Base-by-base conservation (phyloP, 2,113 vertebrate genomes). In the Thinocorus orbignyianus region DNA sequence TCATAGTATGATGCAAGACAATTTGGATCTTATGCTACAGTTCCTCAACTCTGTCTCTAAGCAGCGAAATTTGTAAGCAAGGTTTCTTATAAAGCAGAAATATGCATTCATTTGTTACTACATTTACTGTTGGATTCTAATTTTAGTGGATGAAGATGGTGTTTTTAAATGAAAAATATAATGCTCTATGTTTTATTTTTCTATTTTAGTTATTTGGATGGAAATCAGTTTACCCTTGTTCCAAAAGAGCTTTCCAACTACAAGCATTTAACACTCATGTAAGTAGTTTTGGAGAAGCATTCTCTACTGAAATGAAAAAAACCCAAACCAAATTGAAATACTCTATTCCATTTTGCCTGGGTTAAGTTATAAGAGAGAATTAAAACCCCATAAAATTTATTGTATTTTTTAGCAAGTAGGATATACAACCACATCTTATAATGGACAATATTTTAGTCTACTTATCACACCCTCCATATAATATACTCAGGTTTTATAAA, bases 201-300 rank as follows among this genome's bases (percentile, higher is more conserved):
- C 81, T 93, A 5, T 80, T 97, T 58, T 95, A 99, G 99, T 74
- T 99, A 99, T 98, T 98, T 99, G 97, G 99, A 99, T 98, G 99
- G 99, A 95, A 99, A 99, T 97, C 99, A 99, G 73, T 99, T 99
- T 97, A 99, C 98, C 12, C 98, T 99, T 96, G 98, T 99, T 97
- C 99, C 99, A 33, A 98, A 98, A 97, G 99, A 99, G 91, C 99
- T 99, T 95, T 99, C 99, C 78, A 98, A 99, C 98, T 99, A 99
- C 97, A 99, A 99, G 96, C 99, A 99, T 95, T 98, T 99, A 97
- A 99, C 99, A 44, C 99, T 99, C 74, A 99, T 99, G 99, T 99
- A 98, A 98, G 99, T 99, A 96, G n/a, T 20, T 78, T 66, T 78
- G 79, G 28, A 94, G 7, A 35, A 84, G 60, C 7, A 6, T 85